These are phyloP conservation scores for Holacanthella duospinosa DNA, from an alignment of 2,888 invertebrate species.

Conservation along the genomic window DNA sequence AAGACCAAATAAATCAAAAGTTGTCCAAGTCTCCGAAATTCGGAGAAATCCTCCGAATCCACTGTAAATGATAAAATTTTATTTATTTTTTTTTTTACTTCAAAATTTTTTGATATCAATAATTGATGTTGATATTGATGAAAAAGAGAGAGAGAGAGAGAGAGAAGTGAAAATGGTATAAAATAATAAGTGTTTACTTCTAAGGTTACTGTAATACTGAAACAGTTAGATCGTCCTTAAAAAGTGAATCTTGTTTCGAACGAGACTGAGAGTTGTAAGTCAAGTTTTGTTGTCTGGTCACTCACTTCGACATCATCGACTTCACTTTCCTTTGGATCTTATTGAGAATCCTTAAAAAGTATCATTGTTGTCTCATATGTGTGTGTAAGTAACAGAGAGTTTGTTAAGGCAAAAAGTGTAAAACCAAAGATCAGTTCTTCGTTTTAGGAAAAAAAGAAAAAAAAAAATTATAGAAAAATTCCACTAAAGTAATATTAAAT, in stretches of 20 bases:
- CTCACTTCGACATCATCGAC: not conserved
- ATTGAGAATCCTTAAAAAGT: constrained; percentile 2
- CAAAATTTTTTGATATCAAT: no score
- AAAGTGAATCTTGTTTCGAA: constrained; percentile 5
- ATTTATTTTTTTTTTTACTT: no score
- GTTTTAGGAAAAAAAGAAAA: no score
- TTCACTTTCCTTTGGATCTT: constrained; percentile 6
- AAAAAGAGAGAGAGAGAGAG: no score
- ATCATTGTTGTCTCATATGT: not conserved
- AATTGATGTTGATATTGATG: no score
- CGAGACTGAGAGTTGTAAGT: constrained; percentile 6
- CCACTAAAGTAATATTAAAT: not conserved
- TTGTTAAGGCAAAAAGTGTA: not conserved
- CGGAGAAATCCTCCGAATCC: no score
- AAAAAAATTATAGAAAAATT: not conserved
- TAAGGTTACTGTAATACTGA: constrained; percentile 3
- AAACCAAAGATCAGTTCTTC: constrained; percentile 1
- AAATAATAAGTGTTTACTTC: constrained; percentile 1
- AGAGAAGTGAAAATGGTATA: no score
- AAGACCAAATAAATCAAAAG: not conserved
- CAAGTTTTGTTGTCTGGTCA: not conserved
- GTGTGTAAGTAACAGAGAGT: not conserved
- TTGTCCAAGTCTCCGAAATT: not conserved
- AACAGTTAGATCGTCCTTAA: not conserved
- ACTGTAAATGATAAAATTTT: no score